Base-by-base conservation (phyloP, 2,797 vertebrate species). In the Lophius americanus region DNA sequence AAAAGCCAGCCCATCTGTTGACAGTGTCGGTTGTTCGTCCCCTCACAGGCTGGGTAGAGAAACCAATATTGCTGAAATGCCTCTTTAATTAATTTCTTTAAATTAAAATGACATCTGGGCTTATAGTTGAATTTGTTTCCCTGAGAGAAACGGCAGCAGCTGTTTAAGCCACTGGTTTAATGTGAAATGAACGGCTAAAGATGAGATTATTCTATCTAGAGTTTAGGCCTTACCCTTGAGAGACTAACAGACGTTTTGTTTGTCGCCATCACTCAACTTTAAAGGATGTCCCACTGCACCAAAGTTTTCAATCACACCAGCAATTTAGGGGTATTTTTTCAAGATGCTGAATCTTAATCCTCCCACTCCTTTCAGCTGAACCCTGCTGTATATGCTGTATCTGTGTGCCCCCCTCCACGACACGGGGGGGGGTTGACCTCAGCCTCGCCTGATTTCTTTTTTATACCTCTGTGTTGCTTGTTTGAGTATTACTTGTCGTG, bases 401-500 rank as follows among this genome's bases (percentile, higher is more conserved):
- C 37, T 39, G 14, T 79, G 43, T 53, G 59, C 54, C 51, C 58
- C 58, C 57, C 67, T 71, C 57, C 51, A 54, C 46, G 68, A 64
- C 62, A 47, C 4, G 23, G 23, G 23, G 35, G 71, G 59, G 75
- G 73, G 69, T 67, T 70, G 52, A 83, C 48, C 62, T 66, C 69
- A 72, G 67, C 3, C 73, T 76, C 35, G 58, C 70, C 52, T 71
- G 9, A 12, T 74, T 83, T 79, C 72, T 73, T 83, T 79, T 73
- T 73, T 71, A 67, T 83, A 82, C 65, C 57, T 79, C 62, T 79
- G 39, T 81, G 78, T 84, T 85, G 74, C 63, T 83, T 80, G 51
- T 84, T 70, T 79, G 74, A 81, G 76, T 72, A 81, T 88, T 81
- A 67, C 79, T 73, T 87, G 78, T 82, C 2, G 64, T 80, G 78